Evolutionary conservation across 2,797 vertebrate species (phyloP), one percentile per base, ranked within the genome.

Genomic region (Acrossocheilus wenchowensis): DNA sequence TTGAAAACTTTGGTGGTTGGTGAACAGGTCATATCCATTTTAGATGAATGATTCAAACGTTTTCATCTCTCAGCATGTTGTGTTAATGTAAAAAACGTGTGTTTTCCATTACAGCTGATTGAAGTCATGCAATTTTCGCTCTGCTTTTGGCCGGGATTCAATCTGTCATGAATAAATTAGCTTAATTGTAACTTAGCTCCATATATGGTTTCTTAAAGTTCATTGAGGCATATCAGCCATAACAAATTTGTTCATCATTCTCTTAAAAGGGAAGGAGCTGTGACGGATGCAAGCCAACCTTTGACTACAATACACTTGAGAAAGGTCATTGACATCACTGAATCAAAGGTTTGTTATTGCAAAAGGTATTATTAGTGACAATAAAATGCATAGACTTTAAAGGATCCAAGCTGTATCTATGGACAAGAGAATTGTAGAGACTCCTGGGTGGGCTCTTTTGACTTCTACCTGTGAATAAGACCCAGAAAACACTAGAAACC

Each of bases 281-380:
- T 72, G 54, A 87, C 57, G 19, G 91, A 92, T 50, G 90, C 93
- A 89, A 90, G 30, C 87, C 88, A 91, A 74, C 88, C 90, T 36
- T 79, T 90, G 74, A 90, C 89, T 77, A 84, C 90, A 48, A 89
- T 93, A 43, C 92, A 90, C 41, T 91, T 89, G 81, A 93, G 93
- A 75, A 93, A 93, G 86, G 87, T 87, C 4, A 7, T 54, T 41
- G 78, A 86, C 48, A 66, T 84, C 73, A 21, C 85, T 0, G 89
- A 91, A 78, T 78, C 87, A 69, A 84, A 39, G 91, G 94, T 95
- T 80, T 57, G 93, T 92, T 79, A 73, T 15, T 48, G 69, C 39
- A 62, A 36, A 77, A 21, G 84, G 45, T 15, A 90, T 14, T 14
- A 45, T 69, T 17, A 6, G 34, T 72, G 85, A 89, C 34, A 23